These are phyloP conservation scores for Nothura maculosa DNA, from an alignment of 2,797 vertebrate genomes.

Conservation along the genomic window DNA sequence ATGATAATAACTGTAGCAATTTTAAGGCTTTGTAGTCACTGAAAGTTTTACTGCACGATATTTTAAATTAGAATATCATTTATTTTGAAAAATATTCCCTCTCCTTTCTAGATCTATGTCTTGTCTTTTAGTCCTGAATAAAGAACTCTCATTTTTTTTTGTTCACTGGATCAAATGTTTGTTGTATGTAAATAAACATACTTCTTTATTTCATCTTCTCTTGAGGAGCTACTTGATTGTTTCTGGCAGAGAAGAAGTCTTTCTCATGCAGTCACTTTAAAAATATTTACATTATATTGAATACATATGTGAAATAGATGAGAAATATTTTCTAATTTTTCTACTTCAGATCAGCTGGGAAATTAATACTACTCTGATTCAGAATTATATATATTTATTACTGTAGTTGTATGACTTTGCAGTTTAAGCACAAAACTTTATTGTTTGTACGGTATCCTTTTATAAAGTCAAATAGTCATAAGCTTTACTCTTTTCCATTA, in stretches of 20 bases:
- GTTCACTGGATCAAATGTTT: background rate
- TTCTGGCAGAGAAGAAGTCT: background rate
- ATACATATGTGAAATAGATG: background rate
- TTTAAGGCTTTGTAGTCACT: background rate
- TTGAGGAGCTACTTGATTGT: background rate
- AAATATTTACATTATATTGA: background rate
- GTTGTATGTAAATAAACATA: rapidly evolving
- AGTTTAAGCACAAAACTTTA: slow-evolving; percentile 13
- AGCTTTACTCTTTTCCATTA: slow-evolving; percentile 35
- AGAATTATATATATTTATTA: background rate
- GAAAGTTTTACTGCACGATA: background rate
- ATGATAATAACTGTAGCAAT: background rate
- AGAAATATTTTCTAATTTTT: background rate
- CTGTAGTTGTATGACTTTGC: background rate
- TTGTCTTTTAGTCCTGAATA: background rate
- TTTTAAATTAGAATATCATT: background rate
- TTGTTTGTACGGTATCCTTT: slow-evolving; percentile 5
- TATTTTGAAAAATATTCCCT: background rate
- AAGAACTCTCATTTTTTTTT: background rate
- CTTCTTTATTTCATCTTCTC: background rate
- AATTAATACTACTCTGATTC: background rate
- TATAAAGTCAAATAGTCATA: slow-evolving; percentile 35
- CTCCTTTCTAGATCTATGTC: background rate
- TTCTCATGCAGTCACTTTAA: background rate
- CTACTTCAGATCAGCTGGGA: background rate